Conservation (phyloP, 2,113 vertebrate species). For the Phoenicopterus ruber region DNA sequence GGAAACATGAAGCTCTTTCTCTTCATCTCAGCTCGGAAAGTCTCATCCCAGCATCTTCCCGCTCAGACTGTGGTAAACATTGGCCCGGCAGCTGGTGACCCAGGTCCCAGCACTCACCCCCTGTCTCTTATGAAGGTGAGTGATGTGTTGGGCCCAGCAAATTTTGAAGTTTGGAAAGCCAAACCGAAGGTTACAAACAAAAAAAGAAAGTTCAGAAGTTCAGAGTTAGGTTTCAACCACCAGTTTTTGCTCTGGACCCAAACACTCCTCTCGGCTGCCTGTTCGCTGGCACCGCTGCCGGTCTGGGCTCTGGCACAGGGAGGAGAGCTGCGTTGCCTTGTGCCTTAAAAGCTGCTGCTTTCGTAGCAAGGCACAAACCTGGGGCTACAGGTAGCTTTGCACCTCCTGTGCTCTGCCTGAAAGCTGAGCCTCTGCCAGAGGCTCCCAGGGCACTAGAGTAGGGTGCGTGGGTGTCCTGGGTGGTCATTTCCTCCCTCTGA, state of each 20-base stretch:
- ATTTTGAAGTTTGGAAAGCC: background rate
- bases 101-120: background rate
- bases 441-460: background rate
- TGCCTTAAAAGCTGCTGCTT: background rate
- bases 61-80: slow-evolving; percentile 1
- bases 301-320: background rate
- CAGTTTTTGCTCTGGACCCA: background rate
- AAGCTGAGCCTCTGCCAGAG: background rate
- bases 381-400: background rate
- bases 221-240: background rate
- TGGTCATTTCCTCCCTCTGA: background rate
- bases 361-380: background rate
- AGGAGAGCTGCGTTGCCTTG: background rate
- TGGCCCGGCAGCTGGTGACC: background rate
- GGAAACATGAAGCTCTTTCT: background rate
- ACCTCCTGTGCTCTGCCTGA: background rate
- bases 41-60: background rate
- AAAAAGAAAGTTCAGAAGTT: background rate
- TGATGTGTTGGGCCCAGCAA: background rate
- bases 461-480: background rate
- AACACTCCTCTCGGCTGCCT: background rate
- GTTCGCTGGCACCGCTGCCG: fast-evolving
- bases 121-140: slow-evolving; percentile 63
- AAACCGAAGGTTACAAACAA: background rate
- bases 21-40: slow-evolving; percentile 22